Evolutionary conservation across 2,888 invertebrate genomes (phyloP).

Genomic region (Monoplex corrugatus): DNA sequence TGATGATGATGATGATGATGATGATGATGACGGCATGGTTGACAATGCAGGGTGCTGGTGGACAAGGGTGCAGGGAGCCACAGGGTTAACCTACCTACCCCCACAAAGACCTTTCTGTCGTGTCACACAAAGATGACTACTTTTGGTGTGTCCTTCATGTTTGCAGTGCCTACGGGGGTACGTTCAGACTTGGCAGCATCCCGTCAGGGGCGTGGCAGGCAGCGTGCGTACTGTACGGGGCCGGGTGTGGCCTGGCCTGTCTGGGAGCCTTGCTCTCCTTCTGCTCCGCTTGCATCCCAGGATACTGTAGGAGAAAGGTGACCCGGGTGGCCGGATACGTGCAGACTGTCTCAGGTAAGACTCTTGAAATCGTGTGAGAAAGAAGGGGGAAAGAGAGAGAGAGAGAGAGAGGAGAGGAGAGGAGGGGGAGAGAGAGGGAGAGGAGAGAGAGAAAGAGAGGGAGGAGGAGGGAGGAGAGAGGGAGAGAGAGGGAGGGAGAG

Average conservation of each 20-base stretch:
- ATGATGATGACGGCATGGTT: too few relatives aligned
- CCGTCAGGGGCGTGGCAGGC: slow-evolving; percentile 79
- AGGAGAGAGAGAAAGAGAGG: background rate
- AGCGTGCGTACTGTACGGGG: slow-evolving; percentile 77
- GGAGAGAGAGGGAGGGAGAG: background rate
- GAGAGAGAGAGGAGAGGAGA: background rate
- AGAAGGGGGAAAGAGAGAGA: background rate
- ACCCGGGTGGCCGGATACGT: slow-evolving; percentile 73
- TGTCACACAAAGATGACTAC: too few relatives aligned
- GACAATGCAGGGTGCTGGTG: too few relatives aligned
- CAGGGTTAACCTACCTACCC: too few relatives aligned
- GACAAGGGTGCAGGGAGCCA: too few relatives aligned
- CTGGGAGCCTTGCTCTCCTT: slow-evolving; percentile 76
- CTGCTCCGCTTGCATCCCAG: slow-evolving; percentile 69
- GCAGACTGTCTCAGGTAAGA: slow-evolving; percentile 78
- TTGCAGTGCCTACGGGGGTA: slow-evolving; percentile 69
- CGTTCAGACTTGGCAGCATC: slow-evolving; percentile 71
- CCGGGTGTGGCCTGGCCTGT: slow-evolving; percentile 77
- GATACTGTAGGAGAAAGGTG: slow-evolving; percentile 68
- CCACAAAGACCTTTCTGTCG: too few relatives aligned
- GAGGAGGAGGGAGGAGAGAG: background rate
- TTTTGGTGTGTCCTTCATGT: too few relatives aligned
- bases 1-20: too few relatives aligned
- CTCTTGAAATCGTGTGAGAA: too few relatives aligned
- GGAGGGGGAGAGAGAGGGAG: background rate